phyloP scores from a whole-genome alignment of 2,797 vertebrate species.

The Meriones psammophilus region DNA sequence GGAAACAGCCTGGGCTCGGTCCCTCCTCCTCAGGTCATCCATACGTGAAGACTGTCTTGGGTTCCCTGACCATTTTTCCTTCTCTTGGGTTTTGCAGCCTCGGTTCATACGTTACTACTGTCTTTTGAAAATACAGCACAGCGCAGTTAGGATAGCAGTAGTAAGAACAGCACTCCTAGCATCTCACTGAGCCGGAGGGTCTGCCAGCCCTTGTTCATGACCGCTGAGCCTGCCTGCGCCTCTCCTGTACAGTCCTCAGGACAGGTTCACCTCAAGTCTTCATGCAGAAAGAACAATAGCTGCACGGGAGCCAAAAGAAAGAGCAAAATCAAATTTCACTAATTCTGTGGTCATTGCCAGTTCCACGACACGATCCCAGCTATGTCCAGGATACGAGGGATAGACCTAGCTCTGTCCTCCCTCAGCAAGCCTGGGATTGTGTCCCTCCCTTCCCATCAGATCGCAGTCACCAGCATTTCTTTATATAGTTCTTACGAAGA shows the following conservation, averaged over 20 bases:
- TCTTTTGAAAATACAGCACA: background rate
- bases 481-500: background rate
- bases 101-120: background rate
- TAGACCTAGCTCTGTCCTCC: background rate
- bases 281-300: background rate
- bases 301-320: background rate
- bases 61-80: background rate
- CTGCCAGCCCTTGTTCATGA: background rate
- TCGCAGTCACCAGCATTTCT: background rate
- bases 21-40: background rate
- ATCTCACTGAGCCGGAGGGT: background rate
- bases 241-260: background rate
- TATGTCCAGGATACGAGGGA: background rate
- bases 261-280: slow-evolving; percentile 8
- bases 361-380: background rate
- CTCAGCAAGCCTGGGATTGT: background rate
- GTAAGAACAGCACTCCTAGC: background rate
- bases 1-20: background rate
- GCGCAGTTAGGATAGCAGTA: background rate
- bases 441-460: background rate
- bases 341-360: background rate
- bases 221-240: background rate
- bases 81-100: slow-evolving; percentile 34
- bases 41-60: background rate
- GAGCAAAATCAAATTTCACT: background rate